Evolutionary conservation across 2,888 invertebrate genomes (phyloP).

Genomic region (Chrysopilus asiliformis): DNA sequence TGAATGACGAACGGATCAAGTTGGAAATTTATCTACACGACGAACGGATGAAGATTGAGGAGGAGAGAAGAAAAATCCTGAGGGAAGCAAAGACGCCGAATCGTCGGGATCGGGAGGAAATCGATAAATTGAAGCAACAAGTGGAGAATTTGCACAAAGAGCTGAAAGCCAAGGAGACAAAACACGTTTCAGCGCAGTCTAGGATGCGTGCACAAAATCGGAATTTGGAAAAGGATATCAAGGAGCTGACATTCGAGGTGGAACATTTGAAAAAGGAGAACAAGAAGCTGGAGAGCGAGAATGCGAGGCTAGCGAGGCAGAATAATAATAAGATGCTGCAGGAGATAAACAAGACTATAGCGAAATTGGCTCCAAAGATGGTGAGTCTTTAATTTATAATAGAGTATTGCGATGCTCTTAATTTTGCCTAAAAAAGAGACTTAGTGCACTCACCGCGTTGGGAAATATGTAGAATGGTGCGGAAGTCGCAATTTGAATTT

Average conservation of each 20-base stretch:
- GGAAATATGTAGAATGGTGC: too few relatives aligned
- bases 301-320: conserved; percentile 42
- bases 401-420: background rate
- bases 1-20: conserved; percentile 51
- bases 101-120: conserved; percentile 58
- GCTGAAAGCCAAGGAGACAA: conserved; percentile 56
- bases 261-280: conserved; percentile 55
- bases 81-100: conserved; percentile 53
- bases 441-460: conserved; percentile 6
- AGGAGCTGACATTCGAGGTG: conserved; percentile 47
- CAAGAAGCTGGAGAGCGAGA: conserved; percentile 45
- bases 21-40: conserved; percentile 53
- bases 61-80: conserved; percentile 50
- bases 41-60: conserved; percentile 52
- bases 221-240: conserved; percentile 55
- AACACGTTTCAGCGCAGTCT: conserved; percentile 56
- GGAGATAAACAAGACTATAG: conserved; percentile 55
- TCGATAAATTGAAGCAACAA: conserved; percentile 49
- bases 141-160: conserved; percentile 51
- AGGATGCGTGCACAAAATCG: conserved; percentile 61
- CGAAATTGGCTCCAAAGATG: conserved; percentile 29
- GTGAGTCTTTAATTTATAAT: conserved; percentile 17
- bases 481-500: too few relatives aligned
- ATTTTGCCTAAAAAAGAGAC: too few relatives aligned
- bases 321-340: conserved; percentile 62